Conservation (phyloP, 2,113 vertebrate genomes). For the Pholis gunnellus region DNA sequence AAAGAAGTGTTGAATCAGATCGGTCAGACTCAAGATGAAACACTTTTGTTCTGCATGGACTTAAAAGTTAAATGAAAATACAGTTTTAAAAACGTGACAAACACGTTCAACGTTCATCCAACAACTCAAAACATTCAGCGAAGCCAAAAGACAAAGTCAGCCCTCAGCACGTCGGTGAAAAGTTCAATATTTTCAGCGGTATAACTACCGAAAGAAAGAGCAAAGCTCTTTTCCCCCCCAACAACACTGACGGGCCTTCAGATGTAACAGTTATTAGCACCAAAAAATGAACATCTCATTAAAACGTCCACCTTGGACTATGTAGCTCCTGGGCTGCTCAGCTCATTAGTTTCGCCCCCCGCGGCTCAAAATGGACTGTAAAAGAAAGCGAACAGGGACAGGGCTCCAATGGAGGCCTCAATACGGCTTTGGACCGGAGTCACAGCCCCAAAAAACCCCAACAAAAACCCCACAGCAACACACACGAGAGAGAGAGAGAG, state of each 20-base stretch:
- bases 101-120: not conserved
- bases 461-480: not conserved
- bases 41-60: not conserved
- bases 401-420: conserved; percentile 71
- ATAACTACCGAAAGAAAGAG: not conserved
- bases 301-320: conserved; percentile 58
- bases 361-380: conserved; percentile 62
- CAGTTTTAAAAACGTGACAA: not conserved
- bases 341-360: conserved; percentile 69
- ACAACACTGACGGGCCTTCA: conserved; percentile 38
- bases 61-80: not conserved
- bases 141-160: not conserved
- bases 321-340: conserved; percentile 33
- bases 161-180: conserved; percentile 10
- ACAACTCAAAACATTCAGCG: not conserved
- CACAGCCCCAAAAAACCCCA: not conserved
- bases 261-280: conserved; percentile 32
- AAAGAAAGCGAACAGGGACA: conserved; percentile 70
- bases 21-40: not conserved
- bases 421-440: conserved; percentile 65
- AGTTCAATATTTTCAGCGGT: conserved; percentile 16
- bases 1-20: too few species aligned
- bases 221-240: conserved; percentile 1
- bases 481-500: conserved; percentile 23
- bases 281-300: conserved; percentile 56